phyloP scores from a whole-genome alignment of 2,888 invertebrate species.

The Micropterix aruncella region DNA sequence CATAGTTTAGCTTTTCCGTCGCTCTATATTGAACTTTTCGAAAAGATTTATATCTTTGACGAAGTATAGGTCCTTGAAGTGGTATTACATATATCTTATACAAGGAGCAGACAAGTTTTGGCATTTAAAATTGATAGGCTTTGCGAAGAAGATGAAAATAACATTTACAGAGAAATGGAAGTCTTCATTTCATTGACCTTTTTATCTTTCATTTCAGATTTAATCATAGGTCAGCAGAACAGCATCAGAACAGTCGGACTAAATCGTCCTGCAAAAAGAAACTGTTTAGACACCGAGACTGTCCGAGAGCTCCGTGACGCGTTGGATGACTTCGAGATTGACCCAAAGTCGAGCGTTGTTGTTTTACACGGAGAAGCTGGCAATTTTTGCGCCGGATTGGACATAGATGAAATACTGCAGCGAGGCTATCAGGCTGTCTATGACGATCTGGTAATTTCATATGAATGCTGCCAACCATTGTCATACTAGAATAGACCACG shows the following conservation, averaged over 20 bases:
- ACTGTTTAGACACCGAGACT: conserved; percentile 64
- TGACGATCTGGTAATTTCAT: conserved; percentile 23
- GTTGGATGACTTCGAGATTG: conserved; percentile 66
- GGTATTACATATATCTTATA: no score
- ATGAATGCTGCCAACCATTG: neutral
- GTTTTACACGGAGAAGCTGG: conserved; percentile 87
- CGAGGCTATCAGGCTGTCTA: conserved; percentile 27
- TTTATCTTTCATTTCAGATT: conserved; percentile 18
- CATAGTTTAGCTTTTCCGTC: no score
- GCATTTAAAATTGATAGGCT: no score
- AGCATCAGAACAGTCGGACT: conserved; percentile 70
- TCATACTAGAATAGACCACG: no score
- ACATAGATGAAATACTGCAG: conserved; percentile 58
- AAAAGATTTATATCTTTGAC: no score
- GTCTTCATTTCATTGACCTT: no score
- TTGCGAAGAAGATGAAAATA: no score
- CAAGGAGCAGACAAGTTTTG: no score
- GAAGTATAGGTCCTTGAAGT: no score
- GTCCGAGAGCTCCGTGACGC: conserved; percentile 54
- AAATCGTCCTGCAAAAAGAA: conserved; percentile 70
- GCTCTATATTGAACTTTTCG: no score
- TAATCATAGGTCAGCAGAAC: conserved; percentile 46
- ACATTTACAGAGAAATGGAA: no score
- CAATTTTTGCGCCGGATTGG: conserved; percentile 86
- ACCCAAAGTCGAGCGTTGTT: conserved; percentile 51